These are phyloP conservation scores for Argya squamiceps DNA, from an alignment of 2,797 vertebrate genomes.

Conservation along the genomic window DNA sequence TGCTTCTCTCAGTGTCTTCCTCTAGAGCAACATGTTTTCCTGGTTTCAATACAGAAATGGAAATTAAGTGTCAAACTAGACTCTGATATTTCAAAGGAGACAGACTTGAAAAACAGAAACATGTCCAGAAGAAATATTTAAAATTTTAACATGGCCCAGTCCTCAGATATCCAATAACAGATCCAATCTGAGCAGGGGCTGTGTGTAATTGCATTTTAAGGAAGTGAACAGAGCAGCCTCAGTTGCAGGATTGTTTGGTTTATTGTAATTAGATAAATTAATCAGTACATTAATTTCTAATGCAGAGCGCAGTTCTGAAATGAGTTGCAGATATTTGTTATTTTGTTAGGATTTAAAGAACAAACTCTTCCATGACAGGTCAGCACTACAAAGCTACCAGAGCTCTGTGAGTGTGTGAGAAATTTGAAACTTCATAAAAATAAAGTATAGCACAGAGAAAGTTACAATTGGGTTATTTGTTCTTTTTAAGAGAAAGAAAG, in stretches of 20 bases:
- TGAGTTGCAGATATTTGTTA: neutral
- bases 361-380: neutral
- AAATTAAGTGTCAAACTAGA: constrained; percentile 19
- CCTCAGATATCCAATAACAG: neutral
- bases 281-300: constrained; percentile 76
- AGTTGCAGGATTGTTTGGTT: constrained; percentile 72
- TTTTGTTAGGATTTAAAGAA: neutral
- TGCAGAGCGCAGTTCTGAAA: constrained; percentile 60
- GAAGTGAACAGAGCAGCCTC: constrained; percentile 17
- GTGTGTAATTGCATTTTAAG: constrained; percentile 38
- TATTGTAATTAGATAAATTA: constrained; percentile 80
- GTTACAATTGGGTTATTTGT: neutral
- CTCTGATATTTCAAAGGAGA: constrained; percentile 18
- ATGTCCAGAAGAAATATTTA: constrained; percentile 1
- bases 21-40: neutral
- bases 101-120: constrained; percentile 18
- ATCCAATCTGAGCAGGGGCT: neutral
- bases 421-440: neutral
- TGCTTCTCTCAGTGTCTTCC: neutral
- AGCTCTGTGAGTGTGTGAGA: neutral
- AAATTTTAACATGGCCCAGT: neutral
- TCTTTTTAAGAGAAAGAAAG: neutral
- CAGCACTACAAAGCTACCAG: neutral
- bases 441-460: neutral
- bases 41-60: neutral